Evolutionary conservation across 2,797 vertebrate species (phyloP), one percentile per base, ranked within the genome.

Genomic region (Taeniopygia guttata): DNA sequence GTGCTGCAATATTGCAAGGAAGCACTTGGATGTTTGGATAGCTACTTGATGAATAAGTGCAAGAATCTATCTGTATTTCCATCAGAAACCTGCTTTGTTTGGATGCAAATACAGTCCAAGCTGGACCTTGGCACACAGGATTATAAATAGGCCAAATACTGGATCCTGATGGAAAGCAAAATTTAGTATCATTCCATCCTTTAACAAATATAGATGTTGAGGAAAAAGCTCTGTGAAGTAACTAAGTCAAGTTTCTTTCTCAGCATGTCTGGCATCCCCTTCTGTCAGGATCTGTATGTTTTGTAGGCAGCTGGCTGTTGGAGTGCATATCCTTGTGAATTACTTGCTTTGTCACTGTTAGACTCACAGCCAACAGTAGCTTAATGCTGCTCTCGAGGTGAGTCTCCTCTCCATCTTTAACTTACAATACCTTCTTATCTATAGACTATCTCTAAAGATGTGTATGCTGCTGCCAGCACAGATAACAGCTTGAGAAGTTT

Each of bases 381-480:
- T 74, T 54, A 48, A 60, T 19, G 29, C 36, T 73, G 76, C 60
- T 36, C 36, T 54, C 0, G 0, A 4, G 46, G n/a, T 14, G 29
- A 80, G 18, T 34, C 29, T 66, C 80, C 17, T 32, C n/a, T 70
- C 73, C 29, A 7, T 8, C 26, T 63, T 74, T 27, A 70, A 42
- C 38, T 34, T 0, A 45, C 34, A 63, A 45, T 8, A 26, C 15
- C 10, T 70, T 38, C 43, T 70, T 23, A 48, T 7, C 8, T 29
- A 21, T 10, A n/a, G 21, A 19, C 49, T 23, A 18, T 45, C 70
- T 72, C 62, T 67, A 23, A 25, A 75, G 49, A 59, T 17, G 45
- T 74, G 22, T 27, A 32, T 7, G 8, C 21, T 51, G 14, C 9
- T 66, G 17, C 12, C 38, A 92, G 45, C 12, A 74, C 13, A 70